Percentiles rank a stretch among this genome's conserved stretches.
Evolutionary conservation across 2,888 invertebrate species (phyloP).

Genomic region (Amphipoea lucens): DNA sequence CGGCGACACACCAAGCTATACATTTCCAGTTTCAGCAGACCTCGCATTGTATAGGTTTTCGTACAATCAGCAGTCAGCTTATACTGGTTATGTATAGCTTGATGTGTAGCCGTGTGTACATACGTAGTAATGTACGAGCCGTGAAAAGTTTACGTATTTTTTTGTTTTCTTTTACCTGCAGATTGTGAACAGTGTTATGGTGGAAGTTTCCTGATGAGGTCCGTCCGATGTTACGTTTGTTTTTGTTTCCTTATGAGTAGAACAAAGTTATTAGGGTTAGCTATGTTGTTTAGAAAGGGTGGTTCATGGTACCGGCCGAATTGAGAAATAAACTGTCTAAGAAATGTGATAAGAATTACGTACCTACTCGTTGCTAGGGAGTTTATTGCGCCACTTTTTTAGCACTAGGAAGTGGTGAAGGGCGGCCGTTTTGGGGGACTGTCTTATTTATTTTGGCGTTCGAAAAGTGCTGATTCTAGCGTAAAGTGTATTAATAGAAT

Average conservation of each 20-base stretch:
- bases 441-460: too few species aligned
- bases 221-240: constrained; percentile 52
- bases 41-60: too few species aligned
- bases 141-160: constrained; percentile 57
- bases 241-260: constrained; percentile 57
- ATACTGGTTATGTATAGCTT: too few species aligned
- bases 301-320: neutral
- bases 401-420: too few species aligned
- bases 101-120: too few species aligned
- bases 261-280: constrained; percentile 57
- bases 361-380: neutral
- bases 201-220: constrained; percentile 57
- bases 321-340: constrained; percentile 5
- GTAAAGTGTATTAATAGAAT: too few species aligned
- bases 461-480: too few species aligned
- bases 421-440: too few species aligned
- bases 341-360: neutral
- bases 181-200: constrained; percentile 60
- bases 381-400: too few species aligned
- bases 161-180: constrained; percentile 58
- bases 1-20: too few species aligned
- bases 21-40: too few species aligned
- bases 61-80: too few species aligned
- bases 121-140: constrained; percentile 36
- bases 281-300: constrained; percentile 17